Conservation (phyloP, 2,797 vertebrate genomes). For the Epinephelus malabaricus region DNA sequence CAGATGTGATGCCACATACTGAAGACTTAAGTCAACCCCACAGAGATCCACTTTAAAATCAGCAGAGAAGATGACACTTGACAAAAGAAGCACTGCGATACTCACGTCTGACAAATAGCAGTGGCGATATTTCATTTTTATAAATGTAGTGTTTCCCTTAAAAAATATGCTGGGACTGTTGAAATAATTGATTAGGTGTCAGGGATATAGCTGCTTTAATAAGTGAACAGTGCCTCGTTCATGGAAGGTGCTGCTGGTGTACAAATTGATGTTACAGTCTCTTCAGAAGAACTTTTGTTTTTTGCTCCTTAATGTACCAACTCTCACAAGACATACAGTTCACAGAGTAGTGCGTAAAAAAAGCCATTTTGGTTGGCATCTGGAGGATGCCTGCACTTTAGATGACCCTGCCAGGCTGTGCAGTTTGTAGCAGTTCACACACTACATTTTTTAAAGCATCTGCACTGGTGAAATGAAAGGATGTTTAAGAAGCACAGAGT, state of each 20-base stretch:
- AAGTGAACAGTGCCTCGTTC: conserved; percentile 33
- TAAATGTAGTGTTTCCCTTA: not conserved
- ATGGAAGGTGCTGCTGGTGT: conserved; percentile 16
- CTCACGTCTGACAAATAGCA: not conserved
- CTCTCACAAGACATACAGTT: conserved; percentile 38
- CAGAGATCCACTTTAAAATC: conserved; percentile 6
- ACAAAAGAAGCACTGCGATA: not conserved
- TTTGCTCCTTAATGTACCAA: not conserved
- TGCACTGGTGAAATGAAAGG: not conserved
- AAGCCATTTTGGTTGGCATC: conserved; percentile 21
- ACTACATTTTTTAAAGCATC: conserved; percentile 17
- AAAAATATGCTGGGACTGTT: not conserved
- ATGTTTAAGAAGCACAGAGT: not conserved
- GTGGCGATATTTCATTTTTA: not conserved
- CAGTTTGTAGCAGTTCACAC: conserved; percentile 26
- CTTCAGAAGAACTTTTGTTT: not conserved
- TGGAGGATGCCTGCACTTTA: conserved; percentile 37
- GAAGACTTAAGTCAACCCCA: not conserved
- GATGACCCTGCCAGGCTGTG: conserved; percentile 39
- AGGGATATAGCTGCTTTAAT: conserved; percentile 22
- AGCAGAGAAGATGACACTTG: conserved; percentile 1
- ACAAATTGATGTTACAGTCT: conserved; percentile 34
- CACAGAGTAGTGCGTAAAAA: not conserved
- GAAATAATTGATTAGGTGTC: conserved; percentile 52
- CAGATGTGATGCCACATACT: conserved; percentile 2